Conservation (phyloP, 1,140 invertebrate genomes). For the Brachionus asplanchnoidis region DNA sequence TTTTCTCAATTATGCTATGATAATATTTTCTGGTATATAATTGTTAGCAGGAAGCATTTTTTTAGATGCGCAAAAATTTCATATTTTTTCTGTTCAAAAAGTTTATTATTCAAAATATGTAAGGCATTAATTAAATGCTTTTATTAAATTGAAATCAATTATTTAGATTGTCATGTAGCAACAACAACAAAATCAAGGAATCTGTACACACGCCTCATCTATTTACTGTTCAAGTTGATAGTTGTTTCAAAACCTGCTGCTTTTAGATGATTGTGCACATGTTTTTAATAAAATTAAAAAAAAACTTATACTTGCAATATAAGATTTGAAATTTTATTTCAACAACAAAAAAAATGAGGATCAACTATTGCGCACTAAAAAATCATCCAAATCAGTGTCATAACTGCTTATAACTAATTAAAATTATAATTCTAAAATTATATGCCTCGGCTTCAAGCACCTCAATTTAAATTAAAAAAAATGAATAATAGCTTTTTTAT, state of each 20-base stretch:
- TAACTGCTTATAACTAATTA: not conserved
- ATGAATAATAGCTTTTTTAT: not conserved
- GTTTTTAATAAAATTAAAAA: constrained; percentile 12
- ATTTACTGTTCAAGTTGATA: not conserved
- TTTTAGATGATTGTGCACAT: not conserved
- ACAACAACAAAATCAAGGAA: not conserved
- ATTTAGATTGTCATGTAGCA: not conserved
- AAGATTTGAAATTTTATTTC: not conserved
- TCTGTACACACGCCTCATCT: not conserved
- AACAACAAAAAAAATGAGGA: not conserved
- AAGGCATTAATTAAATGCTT: not conserved
- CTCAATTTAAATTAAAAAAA: not conserved
- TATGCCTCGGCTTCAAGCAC: not conserved
- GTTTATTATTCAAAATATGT: not conserved
- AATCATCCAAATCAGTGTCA: not conserved
- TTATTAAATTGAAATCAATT: not conserved
- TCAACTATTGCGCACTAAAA: not conserved
- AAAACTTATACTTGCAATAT: not conserved
- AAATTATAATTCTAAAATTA: not conserved
- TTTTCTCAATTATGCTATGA: not conserved
- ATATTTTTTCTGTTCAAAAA: not conserved
- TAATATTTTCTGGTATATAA: not conserved
- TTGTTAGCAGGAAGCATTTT: not conserved
- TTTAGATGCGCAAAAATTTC: not conserved
- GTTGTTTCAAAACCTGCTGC: not conserved